Base-by-base conservation (phyloP, 37 sponge, comb jelly and placozoan species). In the Amphimedon queenslandica region DNA sequence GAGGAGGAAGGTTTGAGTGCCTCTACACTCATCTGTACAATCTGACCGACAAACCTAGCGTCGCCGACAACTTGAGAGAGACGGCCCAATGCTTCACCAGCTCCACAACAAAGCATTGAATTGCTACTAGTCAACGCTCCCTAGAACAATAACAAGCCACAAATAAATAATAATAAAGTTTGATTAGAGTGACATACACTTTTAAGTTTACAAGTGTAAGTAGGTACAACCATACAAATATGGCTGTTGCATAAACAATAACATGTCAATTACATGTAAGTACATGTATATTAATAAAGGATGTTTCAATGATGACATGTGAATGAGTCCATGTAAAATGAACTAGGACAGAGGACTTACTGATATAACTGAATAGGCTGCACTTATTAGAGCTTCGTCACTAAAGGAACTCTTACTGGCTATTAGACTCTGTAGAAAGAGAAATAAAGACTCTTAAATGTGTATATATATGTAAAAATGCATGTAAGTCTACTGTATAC, bases 51-150 rank as follows among this genome's bases (percentile, higher is more conserved):
- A 55, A 94, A 88, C 58, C 77, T 78, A 6, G 81, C 70, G 21
- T 87, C 87, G 36, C 89, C 87, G 16, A 82, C 87, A 21, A 83
- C 88, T 67, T 94, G 91, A 0, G 90, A 89, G 76, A 97, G 67
- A 21, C 95, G 76, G 0, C 95, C 99, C 57, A 97, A 65, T 1
- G 92, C 94, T 56, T 94, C 99, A 1, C 87, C 95, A 13, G 94
- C 95, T 40, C 87, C 90, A 83, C 95, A 97, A 13, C 92, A 83
- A 30, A 97, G 80, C 67, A 88, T 84, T 4, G 87, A 83, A 43
- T 94, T 87, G 18, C 87, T 67, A 58, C 85, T 97, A 55, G 92
- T 82, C 64, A 97, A 75, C 2, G 93, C 92, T 18, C 78, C 82
- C 75, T 87, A 57, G 13, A 77, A 21, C 37, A 67, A 41, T n/a